Base-by-base conservation (phyloP, 1,140 invertebrate species). In the Tetraneura akinire region DNA sequence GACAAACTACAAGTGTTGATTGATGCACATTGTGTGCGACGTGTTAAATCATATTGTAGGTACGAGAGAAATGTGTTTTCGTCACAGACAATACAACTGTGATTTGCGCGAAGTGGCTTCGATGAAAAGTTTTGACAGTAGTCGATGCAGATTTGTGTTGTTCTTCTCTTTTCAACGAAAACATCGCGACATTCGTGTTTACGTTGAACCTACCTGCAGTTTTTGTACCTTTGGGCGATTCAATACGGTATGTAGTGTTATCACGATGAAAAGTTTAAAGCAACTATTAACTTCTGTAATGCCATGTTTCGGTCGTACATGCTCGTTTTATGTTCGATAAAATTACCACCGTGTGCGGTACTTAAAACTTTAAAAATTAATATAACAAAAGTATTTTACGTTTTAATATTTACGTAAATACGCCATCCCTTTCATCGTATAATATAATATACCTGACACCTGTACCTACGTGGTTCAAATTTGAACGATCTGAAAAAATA, bases 91-190 rank as follows among this genome's bases (percentile, higher is more conserved):
- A 62, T n/a, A 62, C 8, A 1, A 32, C 8, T 26, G 16, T 62
- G 60, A 62, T 32, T 62, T 62, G 60, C 18, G 6, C 26, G 45
- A 62, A 62, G 32, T 29, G 26, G 16, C 57, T 62, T 60, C 57
- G 26, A 14, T 62, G 16, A 18, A 62, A 62, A 62, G 23, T 62
- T 62, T 62, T 9, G 8, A 29, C 26, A 29, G 23, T 26, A 18
- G 16, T 16, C 8, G 26, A 57, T 23, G 21, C 23, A 23, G 14
- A 5, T 29, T 29, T 29, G 14, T 32, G n/a, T n/a, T n/a, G n/a
- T n/a, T n/a, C 29, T 62, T 32, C 0, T 16, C 1, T 29, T 62
- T 13, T 62, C 26, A 10, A 37, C 32, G 32, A 37, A 37, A 37
- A 37, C 32, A 37, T 37, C 32, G 32, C 32, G 32, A 32, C 29